A percentile compares a stretch with the other conserved stretches of the same genome.
Conservation (phyloP, 92 coral and sea anemone species). For the Hydrozoanthus gracilis region DNA sequence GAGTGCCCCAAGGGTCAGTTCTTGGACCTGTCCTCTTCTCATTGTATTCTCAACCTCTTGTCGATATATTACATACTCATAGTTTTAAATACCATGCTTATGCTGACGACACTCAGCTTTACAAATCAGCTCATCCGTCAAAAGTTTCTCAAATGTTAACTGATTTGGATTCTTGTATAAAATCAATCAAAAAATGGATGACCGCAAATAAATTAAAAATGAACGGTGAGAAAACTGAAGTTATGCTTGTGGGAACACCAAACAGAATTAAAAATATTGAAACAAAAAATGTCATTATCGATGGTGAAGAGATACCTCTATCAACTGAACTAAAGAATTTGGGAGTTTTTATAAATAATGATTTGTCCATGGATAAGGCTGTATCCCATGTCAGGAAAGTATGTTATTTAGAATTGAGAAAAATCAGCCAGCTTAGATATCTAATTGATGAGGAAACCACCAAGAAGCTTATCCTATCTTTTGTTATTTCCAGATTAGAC, state of each 20-base stretch:
- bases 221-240: neutral
- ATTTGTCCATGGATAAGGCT: neutral
- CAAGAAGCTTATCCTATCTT: neutral
- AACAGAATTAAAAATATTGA: neutral
- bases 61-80: neutral
- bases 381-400: slow-evolving; percentile 8
- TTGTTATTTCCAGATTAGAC: neutral
- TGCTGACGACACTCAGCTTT: no score
- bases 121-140: neutral
- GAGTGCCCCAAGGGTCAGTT: neutral
- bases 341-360: neutral
- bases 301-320: neutral
- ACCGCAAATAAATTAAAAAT: neutral
- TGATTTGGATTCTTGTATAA: neutral
- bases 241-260: neutral
- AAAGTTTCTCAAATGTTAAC: neutral
- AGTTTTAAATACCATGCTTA: neutral
- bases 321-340: neutral
- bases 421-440: neutral
- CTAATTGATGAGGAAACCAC: neutral
- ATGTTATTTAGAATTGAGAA: slow-evolving; percentile 10
- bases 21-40: neutral
- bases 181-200: neutral
- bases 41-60: neutral
- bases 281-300: neutral